These are phyloP conservation scores for Willisornis vidua DNA, from an alignment of 2,113 vertebrate species.

Conservation along the genomic window DNA sequence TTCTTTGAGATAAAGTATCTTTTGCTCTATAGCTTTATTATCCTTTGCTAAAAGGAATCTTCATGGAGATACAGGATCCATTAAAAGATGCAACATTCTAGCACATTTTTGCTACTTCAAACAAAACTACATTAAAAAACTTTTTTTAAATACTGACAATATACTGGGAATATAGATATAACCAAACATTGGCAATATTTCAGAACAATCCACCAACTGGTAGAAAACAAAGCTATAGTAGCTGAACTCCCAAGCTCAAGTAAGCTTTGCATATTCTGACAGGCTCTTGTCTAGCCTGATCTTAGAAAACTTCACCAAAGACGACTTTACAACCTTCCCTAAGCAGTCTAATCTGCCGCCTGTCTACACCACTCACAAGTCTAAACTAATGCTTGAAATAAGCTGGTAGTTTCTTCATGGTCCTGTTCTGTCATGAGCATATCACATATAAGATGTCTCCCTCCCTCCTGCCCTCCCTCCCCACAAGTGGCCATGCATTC, in stretches of 20 bases:
- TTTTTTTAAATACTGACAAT: not conserved
- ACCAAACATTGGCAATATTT: not conserved
- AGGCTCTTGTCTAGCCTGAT: not conserved
- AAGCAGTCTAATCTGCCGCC: not conserved
- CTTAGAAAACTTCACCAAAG: not conserved
- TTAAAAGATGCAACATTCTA: not conserved
- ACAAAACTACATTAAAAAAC: not conserved
- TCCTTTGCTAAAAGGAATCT: not conserved
- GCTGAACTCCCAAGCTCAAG: not conserved
- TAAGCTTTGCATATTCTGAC: not conserved
- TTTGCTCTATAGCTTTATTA: not conserved
- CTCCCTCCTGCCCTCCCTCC: not conserved
- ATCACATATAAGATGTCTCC: rapidly evolving
- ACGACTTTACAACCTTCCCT: not conserved
- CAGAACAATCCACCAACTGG: not conserved
- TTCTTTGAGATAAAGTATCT: not conserved
- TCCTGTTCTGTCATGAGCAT: not conserved
- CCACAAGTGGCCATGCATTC: not conserved
- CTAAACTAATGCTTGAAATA: not conserved
- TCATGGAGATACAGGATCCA: not conserved
- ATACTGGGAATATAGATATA: not conserved
- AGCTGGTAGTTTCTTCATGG: not conserved
- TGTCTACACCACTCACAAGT: not conserved
- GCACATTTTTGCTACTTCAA: not conserved
- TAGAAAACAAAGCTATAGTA: not conserved